Base-by-base conservation (phyloP, 2,797 vertebrate species). In the Hippoglossus hippoglossus region DNA sequence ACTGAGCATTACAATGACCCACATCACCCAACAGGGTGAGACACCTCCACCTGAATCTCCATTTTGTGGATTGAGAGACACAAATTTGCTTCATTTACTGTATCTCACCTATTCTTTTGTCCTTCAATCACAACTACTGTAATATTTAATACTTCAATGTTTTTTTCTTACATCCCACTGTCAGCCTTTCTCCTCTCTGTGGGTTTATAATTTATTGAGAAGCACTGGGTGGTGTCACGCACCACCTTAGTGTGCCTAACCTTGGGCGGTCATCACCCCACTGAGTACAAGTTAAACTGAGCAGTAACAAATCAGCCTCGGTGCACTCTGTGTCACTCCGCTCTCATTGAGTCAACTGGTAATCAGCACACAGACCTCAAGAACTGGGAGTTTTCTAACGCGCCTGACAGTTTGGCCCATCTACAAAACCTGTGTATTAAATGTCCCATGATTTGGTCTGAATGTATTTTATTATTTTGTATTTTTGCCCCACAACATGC, bases 151-250 rank as follows among this genome's bases (percentile, higher is more conserved):
- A 64, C 22, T 44, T 68, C 46, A 2, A 5, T 22, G 24, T 11
- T 46, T 7, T 61, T 41, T 68, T 24, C 44, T 49, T n/a, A 5
- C 26, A 63, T 57, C 16, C 57, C 70, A 72, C 7, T 34, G 36
- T 16, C 34, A 8, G 22, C 28, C 10, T n/a, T 21, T 50, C 54
- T 61, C 50, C 57, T 61, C 28, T 69, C 59, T 19, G 56, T 25
- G 19, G 52, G n/a, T 31, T 61, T 44, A 74, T 79, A 61, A 79
- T 79, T 80, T 79, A 84, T 82, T 67, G 36, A 77, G 49, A 60
- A 74, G 68, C 60, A 58, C 16, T 19, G 44, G 65, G 26, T 51
- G 73, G 76, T 74, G 78, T 73, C 71, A 70, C 31, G 24, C 76
- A 72, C 56, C 60, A 50, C 24, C 67, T 69, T 44, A 47, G 64